These are phyloP conservation scores for Melopsittacus undulatus DNA, from an alignment of 2,797 vertebrate genomes.

Conservation along the genomic window DNA sequence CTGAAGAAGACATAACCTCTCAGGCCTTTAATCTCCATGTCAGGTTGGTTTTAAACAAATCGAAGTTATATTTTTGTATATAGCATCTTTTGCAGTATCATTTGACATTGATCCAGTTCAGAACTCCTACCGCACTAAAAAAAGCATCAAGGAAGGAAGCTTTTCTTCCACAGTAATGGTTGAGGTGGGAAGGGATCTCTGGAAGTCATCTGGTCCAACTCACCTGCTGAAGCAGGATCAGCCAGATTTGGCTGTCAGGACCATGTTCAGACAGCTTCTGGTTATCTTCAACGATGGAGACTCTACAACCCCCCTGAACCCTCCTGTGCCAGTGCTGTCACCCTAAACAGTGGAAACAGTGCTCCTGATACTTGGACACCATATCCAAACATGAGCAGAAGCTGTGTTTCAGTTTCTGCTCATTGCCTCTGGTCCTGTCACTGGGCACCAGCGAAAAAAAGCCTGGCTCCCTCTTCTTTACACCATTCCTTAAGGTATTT, in stretches of 20 bases:
- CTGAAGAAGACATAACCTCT: not conserved
- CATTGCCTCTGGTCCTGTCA: too few species aligned
- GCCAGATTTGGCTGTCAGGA: not conserved
- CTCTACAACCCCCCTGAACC: too few species aligned
- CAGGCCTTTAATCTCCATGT: not conserved
- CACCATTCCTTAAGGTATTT: too few species aligned
- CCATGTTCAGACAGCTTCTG: too few species aligned
- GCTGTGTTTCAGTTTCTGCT: too few species aligned
- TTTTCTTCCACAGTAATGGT: not conserved
- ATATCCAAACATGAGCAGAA: too few species aligned
- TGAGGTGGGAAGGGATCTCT: not conserved
- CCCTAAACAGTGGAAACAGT: too few species aligned
- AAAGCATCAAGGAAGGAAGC: not conserved
- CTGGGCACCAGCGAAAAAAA: too few species aligned
- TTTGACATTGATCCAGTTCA: not conserved
- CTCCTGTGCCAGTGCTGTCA: too few species aligned
- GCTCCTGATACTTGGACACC: too few species aligned
- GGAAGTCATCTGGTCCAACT: not conserved
- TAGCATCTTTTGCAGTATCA: not conserved
- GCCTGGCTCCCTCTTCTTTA: too few species aligned
- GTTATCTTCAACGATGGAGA: too few species aligned
- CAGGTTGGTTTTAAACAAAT: not conserved
- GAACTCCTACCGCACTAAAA: not conserved
- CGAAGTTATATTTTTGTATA: not conserved
- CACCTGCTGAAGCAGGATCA: not conserved